Conservation (phyloP, 2,113 vertebrate genomes). For the Vombatus ursinus region DNA sequence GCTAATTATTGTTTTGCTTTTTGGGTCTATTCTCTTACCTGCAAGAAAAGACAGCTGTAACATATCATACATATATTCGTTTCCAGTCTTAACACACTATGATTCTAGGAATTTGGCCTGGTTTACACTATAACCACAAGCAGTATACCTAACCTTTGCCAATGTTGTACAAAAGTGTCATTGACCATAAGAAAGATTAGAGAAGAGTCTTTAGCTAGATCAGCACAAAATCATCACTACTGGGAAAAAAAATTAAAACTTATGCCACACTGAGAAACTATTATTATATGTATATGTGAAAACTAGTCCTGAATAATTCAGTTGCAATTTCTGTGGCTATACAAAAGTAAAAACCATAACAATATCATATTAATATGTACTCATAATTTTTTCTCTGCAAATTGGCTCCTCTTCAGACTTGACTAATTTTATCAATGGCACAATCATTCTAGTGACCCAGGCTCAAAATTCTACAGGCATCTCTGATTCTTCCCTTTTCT, state of each 20-base stretch:
- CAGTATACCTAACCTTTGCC: constrained; percentile 69
- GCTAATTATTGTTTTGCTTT: neutral
- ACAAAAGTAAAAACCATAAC: neutral
- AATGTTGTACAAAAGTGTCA: constrained; percentile 71
- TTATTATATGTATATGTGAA: neutral
- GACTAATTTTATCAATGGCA: neutral
- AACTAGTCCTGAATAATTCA: neutral
- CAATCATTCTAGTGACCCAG: neutral
- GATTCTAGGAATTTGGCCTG: neutral
- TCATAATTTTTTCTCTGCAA: neutral
- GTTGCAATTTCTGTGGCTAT: neutral
- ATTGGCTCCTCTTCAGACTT: neutral
- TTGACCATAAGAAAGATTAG: constrained; percentile 64
- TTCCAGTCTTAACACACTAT: neutral
- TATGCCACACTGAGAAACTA: neutral
- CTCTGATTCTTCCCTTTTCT: neutral
- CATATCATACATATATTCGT: neutral
- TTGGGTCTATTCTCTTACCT: neutral
- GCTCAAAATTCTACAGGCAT: neutral
- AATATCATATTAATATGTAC: neutral
- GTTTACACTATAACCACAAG: constrained; percentile 49
- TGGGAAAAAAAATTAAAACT: neutral
- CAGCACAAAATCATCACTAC: neutral
- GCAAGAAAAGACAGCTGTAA: neutral
- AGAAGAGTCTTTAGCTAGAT: constrained; percentile 18